Percentiles rank a stretch among this genome's conserved stretches.
These are phyloP conservation scores for Formica exsecta DNA, from an alignment of 1,140 invertebrate genomes.

Conservation along the genomic window DNA sequence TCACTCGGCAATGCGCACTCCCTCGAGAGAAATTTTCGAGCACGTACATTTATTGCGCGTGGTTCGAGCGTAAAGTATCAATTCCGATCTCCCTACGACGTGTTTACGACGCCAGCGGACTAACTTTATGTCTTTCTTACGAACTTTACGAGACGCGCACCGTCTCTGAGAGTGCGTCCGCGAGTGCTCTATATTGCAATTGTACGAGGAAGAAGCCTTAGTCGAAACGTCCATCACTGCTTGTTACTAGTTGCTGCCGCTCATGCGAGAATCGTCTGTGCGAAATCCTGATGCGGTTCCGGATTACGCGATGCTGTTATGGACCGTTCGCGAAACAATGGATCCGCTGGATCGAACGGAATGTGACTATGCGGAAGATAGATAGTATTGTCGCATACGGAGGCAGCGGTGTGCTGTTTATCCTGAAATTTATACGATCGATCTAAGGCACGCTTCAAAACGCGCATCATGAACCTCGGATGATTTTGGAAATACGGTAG, in stretches of 20 bases:
- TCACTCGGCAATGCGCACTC: slow-evolving; percentile 6
- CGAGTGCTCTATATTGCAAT: slow-evolving; percentile 17
- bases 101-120: slow-evolving; percentile 67
- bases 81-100: slow-evolving; percentile 72
- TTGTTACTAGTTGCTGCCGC: slow-evolving; percentile 14
- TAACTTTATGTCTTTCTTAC: slow-evolving; percentile 73
- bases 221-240: background rate
- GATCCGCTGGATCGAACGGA: slow-evolving; percentile 75
- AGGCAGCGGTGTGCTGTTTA: slow-evolving; percentile 53
- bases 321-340: slow-evolving; percentile 70
- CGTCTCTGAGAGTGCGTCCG: slow-evolving; percentile 19
- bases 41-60: slow-evolving; percentile 64
- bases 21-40: slow-evolving; percentile 58
- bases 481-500: slow-evolving; percentile 6
- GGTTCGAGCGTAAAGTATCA: slow-evolving; percentile 72
- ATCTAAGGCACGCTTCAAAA: slow-evolving; percentile 21
- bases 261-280: slow-evolving; percentile 5
- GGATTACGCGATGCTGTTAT: slow-evolving; percentile 71
- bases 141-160: slow-evolving; percentile 68
- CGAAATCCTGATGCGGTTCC: slow-evolving; percentile 69
- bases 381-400: slow-evolving; percentile 69
- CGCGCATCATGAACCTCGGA: background rate
- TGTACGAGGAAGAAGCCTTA: slow-evolving; percentile 1
- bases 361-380: slow-evolving; percentile 73
- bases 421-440: slow-evolving; percentile 65